These are phyloP conservation scores for Phthorimaea operculella DNA, from an alignment of 1,140 invertebrate species.

Conservation along the genomic window DNA sequence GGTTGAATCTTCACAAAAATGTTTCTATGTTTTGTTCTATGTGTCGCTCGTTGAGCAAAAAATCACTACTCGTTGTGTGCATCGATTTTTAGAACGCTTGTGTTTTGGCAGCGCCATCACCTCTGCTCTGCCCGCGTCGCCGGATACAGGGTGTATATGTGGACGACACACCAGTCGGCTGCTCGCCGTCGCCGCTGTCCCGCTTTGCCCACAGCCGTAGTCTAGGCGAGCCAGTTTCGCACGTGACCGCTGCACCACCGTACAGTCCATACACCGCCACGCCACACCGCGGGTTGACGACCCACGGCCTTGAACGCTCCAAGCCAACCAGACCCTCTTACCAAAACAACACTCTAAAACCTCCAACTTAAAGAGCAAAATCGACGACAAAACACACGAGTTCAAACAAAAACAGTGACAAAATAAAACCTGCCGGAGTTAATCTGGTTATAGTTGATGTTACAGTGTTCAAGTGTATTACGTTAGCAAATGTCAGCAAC, in stretches of 20 bases:
- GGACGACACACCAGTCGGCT: too few relatives aligned
- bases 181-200: too few relatives aligned
- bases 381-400: neutral
- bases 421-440: slow-evolving; percentile 5
- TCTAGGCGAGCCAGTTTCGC: slow-evolving; percentile 50
- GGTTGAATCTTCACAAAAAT: too few relatives aligned
- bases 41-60: too few relatives aligned
- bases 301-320: slow-evolving; percentile 46
- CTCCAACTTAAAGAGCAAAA: slow-evolving; percentile 11
- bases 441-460: neutral
- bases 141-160: slow-evolving; percentile 5
- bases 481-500: too few relatives aligned
- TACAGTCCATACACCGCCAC: neutral
- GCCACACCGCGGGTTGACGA: slow-evolving; percentile 46
- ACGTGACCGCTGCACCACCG: slow-evolving; percentile 34
- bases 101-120: too few relatives aligned
- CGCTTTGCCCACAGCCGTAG: slow-evolving; percentile 11
- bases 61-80: too few relatives aligned
- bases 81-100: too few relatives aligned
- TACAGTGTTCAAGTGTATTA: too few relatives aligned
- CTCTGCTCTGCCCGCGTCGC: neutral
- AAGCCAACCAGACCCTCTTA: slow-evolving; percentile 25
- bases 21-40: too few relatives aligned
- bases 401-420: slow-evolving; percentile 6
- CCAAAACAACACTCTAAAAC: slow-evolving; percentile 14